A percentile compares a stretch with the other conserved stretches of the same genome.
Conservation (phyloP, 2,113 vertebrate species). For the Pachyramphus minor region DNA sequence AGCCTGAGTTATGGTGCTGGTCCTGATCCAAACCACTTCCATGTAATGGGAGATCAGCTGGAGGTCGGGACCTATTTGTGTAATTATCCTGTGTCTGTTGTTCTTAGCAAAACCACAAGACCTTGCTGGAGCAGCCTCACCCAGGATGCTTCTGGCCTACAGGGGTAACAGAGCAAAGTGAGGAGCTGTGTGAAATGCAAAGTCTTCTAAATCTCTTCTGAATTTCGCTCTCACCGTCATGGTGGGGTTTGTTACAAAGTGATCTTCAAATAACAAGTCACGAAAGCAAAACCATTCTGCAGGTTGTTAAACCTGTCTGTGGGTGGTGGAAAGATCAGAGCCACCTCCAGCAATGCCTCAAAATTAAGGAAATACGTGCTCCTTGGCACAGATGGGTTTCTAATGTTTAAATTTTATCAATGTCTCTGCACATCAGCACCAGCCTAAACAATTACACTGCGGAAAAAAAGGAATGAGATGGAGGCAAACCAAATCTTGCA, state of each 20-base stretch:
- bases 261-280: background rate
- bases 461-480: background rate
- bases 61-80: background rate
- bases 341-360: accelerated
- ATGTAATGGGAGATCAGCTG: background rate
- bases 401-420: background rate
- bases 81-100: background rate
- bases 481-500: background rate
- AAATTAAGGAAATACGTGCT: background rate
- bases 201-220: background rate
- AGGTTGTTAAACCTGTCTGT: background rate
- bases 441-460: accelerated
- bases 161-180: accelerated
- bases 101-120: slow-evolving; percentile 1
- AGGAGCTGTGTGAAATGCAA: background rate
- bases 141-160: background rate
- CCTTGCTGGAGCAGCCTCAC: background rate
- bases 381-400: background rate
- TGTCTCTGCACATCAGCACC: background rate
- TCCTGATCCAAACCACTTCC: background rate
- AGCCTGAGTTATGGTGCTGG: accelerated
- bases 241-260: background rate
- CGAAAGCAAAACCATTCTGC: background rate
- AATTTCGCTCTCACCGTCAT: background rate
- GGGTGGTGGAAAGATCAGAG: background rate